These are phyloP conservation scores for Indri indri DNA, from an alignment of 2,113 vertebrate genomes.

Conservation along the genomic window DNA sequence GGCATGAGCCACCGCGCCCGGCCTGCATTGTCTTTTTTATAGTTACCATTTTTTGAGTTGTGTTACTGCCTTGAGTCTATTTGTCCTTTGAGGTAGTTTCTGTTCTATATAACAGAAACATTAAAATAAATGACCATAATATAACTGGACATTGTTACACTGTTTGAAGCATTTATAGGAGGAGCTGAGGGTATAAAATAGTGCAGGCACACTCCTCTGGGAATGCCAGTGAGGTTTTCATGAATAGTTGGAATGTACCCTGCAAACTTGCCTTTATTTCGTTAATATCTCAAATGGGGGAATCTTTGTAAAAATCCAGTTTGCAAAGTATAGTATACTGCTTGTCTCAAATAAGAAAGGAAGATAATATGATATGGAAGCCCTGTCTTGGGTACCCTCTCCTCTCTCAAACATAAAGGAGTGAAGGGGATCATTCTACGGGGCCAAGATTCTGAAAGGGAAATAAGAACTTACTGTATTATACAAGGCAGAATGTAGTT, in stretches of 20 bases:
- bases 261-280: conserved; percentile 40
- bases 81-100: conserved; percentile 49
- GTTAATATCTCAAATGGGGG: neutral
- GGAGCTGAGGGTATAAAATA: neutral
- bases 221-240: neutral
- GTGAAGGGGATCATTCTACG: neutral
- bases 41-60: conserved; percentile 34
- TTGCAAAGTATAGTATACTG: neutral
- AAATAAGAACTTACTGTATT: neutral
- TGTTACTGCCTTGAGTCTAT: neutral
- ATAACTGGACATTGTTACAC: neutral
- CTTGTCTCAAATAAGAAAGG: neutral
- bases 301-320: conserved; percentile 4
- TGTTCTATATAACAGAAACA: conserved; percentile 17
- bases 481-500: neutral
- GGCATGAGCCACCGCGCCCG: no score
- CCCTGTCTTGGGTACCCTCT: neutral
- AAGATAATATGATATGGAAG: neutral
- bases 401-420: neutral
- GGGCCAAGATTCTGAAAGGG: no score
- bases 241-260: neutral
- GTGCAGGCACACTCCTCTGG: neutral
- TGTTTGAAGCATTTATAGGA: neutral
- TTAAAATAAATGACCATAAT: conserved; percentile 42
- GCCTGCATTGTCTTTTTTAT: conserved; percentile 12